Evolutionary conservation across 2,797 vertebrate genomes (phyloP).

Genomic region (Sphaeramia orbicularis): DNA sequence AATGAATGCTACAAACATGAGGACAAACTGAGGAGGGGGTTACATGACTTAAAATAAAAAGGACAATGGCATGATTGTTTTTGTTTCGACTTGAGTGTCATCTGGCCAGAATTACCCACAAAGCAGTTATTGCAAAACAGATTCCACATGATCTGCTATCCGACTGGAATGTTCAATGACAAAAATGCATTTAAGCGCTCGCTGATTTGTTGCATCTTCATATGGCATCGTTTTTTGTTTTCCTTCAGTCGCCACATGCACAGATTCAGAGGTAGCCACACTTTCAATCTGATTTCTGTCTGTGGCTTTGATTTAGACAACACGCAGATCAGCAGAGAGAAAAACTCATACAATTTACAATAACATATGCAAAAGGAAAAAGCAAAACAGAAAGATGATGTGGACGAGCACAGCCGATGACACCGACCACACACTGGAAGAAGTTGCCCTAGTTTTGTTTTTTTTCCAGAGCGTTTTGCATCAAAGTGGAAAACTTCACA

Average conservation of each 20-base stretch:
- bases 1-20: constrained; percentile 80
- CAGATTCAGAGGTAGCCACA: no score
- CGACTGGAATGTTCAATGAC: constrained; percentile 73
- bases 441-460: constrained; percentile 50
- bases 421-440: constrained; percentile 61
- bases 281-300: constrained; percentile 10
- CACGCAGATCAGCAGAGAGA: constrained; percentile 47
- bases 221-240: constrained; percentile 35
- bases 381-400: constrained; percentile 29
- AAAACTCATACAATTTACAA: constrained; percentile 52
- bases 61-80: constrained; percentile 96
- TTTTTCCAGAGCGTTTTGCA: constrained; percentile 48
- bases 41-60: constrained; percentile 93
- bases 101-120: constrained; percentile 76
- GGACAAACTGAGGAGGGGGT: constrained; percentile 93
- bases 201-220: constrained; percentile 51
- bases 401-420: constrained; percentile 56
- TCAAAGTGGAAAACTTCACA: constrained; percentile 25
- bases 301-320: constrained; percentile 35
- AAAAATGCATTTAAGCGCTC: constrained; percentile 19
- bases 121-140: no score
- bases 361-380: constrained; percentile 12
- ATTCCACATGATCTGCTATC: constrained; percentile 56
- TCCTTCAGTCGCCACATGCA: constrained; percentile 38
- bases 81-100: constrained; percentile 69